Base-by-base conservation (phyloP, 2,888 invertebrate species). In the Hofmannophila pseudospretella region DNA sequence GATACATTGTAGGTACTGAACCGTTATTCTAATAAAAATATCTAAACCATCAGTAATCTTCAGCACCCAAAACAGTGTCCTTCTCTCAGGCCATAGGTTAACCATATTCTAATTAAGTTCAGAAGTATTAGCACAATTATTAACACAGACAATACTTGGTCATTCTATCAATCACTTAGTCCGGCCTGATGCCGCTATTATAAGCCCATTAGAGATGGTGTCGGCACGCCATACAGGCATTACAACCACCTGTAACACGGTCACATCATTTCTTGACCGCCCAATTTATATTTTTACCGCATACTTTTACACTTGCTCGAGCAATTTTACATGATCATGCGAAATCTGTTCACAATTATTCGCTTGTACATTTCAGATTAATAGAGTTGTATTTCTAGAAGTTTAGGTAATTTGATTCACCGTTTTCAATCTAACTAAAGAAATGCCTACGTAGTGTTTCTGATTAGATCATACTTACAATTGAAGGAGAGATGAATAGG, bases 91-190 rank as follows among this genome's bases (percentile, higher is more conserved):
- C n/a, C 10, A 9, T 8, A 19, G 10, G 10, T 4, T 9, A 30
- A 9, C 5, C 12, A 12, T 27, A 7, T 27, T 11, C 27, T 16
- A 30, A 30, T 30, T 16, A 16, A 16, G n/a, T 10, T 27, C n/a
- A 11, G 5, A 27, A 10, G 11, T 25, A 69, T 76, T 76, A 70
- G 63, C 58, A 57, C 54, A 45, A 55, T 61, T 74, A 72, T 75
- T 74, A 71, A 49, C 59, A 63, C 62, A 68, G 62, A 67, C 66
- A 67, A 71, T 68, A 65, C 64, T 58, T 57, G 66, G 67, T 68
- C 66, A 67, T 63, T 72, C 70, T 78, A 85, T 84, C 79, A 82
- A 84, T 84, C 82, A 82, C 72, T 81, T 79, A 75, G 69, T 68
- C 58, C 64, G 63, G 61, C 59, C 68, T 67, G 70, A 73, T 75